A percentile compares a stretch with the other conserved stretches of the same genome.
These are phyloP conservation scores for Monopis laevigella DNA, from an alignment of 2,888 invertebrate species.

Conservation along the genomic window DNA sequence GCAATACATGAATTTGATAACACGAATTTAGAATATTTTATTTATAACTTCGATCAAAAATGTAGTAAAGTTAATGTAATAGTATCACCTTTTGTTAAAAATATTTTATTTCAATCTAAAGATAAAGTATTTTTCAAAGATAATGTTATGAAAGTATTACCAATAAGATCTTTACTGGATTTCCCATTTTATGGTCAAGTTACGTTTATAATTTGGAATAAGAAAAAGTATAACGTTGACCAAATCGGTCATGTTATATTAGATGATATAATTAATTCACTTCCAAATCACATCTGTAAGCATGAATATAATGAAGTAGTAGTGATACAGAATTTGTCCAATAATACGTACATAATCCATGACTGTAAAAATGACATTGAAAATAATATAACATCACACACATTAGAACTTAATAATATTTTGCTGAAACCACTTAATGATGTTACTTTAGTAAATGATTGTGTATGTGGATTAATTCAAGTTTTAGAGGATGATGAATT, in stretches of 20 bases:
- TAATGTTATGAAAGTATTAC: neutral
- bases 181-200: neutral
- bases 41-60: constrained; percentile 1
- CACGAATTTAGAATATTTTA: neutral
- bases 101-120: neutral
- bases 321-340: neutral
- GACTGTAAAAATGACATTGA: neutral
- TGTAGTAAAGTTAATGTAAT: neutral
- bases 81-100: neutral
- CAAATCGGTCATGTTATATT: neutral
- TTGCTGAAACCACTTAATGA: neutral
- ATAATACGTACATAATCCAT: neutral
- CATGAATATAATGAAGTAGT: neutral
- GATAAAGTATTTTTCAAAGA: neutral
- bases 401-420: neutral
- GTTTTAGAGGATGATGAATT: neutral
- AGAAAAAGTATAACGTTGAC: neutral
- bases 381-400: neutral
- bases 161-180: neutral
- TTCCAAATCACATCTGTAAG: neutral
- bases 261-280: neutral
- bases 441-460: neutral
- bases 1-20: neutral
- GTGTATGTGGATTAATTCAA: neutral
- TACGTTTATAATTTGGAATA: neutral